These are phyloP conservation scores for Lasioglossum figueresi DNA, from an alignment of 2,888 invertebrate genomes.

Conservation along the genomic window DNA sequence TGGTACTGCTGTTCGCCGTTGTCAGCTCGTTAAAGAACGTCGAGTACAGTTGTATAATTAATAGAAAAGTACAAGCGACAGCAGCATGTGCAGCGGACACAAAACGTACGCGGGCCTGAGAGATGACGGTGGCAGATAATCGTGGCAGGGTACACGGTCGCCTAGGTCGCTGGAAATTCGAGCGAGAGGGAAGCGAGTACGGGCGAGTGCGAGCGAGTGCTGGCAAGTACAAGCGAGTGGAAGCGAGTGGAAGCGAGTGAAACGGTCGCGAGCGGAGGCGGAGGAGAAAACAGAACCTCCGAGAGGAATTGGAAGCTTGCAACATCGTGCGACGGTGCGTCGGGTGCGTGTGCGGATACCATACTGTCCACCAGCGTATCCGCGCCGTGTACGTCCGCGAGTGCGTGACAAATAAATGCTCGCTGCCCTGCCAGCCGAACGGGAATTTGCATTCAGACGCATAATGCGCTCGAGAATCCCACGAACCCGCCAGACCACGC, in stretches of 20 bases:
- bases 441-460: slow-evolving; percentile 72
- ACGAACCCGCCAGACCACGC: slow-evolving; percentile 4
- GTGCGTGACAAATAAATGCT: slow-evolving; percentile 72
- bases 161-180: slow-evolving; percentile 68
- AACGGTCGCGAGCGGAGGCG: slow-evolving; percentile 20
- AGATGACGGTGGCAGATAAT: slow-evolving; percentile 71
- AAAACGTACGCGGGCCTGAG: slow-evolving; percentile 57
- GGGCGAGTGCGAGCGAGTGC: background rate
- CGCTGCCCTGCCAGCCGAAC: slow-evolving; percentile 57
- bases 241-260: background rate
- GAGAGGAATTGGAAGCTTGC: slow-evolving; percentile 59
- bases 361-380: slow-evolving; percentile 30
- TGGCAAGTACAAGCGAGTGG: background rate
- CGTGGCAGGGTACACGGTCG: slow-evolving; percentile 70
- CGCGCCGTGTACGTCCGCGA: slow-evolving; percentile 55
- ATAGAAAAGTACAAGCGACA: slow-evolving; percentile 68
- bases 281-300: slow-evolving; percentile 30
- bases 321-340: slow-evolving; percentile 23
- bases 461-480: slow-evolving; percentile 54
- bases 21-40: slow-evolving; percentile 63
- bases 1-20: slow-evolving; percentile 10
- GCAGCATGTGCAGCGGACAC: slow-evolving; percentile 50
- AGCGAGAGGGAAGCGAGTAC: slow-evolving; percentile 37
- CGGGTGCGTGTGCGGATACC: slow-evolving; percentile 30
- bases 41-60: slow-evolving; percentile 69